A percentile compares a stretch with the other conserved stretches of the same genome.
These are phyloP conservation scores for Noctua comes DNA, from an alignment of 2,888 invertebrate species.

Conservation along the genomic window DNA sequence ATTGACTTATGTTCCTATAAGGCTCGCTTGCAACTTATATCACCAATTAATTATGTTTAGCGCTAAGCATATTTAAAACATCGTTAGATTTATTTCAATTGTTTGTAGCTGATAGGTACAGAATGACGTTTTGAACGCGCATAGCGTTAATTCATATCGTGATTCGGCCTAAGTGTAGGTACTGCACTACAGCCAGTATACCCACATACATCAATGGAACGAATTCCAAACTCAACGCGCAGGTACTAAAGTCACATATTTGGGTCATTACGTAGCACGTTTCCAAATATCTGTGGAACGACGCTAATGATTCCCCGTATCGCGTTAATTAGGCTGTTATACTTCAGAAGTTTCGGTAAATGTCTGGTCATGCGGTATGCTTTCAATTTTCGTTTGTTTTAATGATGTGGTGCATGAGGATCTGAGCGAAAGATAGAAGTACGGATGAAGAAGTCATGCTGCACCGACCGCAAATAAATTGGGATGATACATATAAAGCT, in stretches of 20 bases:
- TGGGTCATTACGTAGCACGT: slow-evolving; percentile 44
- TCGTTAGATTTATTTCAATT: not conserved
- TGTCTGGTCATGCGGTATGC: slow-evolving; percentile 17
- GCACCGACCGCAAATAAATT: too few species aligned
- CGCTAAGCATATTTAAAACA: not conserved
- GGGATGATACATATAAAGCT: too few species aligned
- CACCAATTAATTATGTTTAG: not conserved
- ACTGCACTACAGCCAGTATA: not conserved
- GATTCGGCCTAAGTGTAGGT: not conserved
- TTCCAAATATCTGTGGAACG: slow-evolving; percentile 43
- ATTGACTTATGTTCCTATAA: not conserved
- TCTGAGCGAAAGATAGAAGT: not conserved
- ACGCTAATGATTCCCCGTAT: slow-evolving; percentile 40
- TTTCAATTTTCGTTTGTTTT: slow-evolving; percentile 15
- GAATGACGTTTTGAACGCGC: not conserved
- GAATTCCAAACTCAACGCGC: slow-evolving; percentile 29
- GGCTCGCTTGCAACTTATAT: not conserved
- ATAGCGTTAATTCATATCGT: not conserved
- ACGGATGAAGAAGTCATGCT: not conserved
- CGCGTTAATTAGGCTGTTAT: slow-evolving; percentile 37
- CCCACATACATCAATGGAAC: not conserved
- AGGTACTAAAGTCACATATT: slow-evolving; percentile 41
- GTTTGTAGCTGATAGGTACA: not conserved
- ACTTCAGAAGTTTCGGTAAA: slow-evolving; percentile 26
- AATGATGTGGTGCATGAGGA: not conserved